A percentile compares a stretch with the other conserved stretches of the same genome.
phyloP scores from a whole-genome alignment of 2,888 invertebrate genomes.

The Mesodorylaimus sp. region DNA sequence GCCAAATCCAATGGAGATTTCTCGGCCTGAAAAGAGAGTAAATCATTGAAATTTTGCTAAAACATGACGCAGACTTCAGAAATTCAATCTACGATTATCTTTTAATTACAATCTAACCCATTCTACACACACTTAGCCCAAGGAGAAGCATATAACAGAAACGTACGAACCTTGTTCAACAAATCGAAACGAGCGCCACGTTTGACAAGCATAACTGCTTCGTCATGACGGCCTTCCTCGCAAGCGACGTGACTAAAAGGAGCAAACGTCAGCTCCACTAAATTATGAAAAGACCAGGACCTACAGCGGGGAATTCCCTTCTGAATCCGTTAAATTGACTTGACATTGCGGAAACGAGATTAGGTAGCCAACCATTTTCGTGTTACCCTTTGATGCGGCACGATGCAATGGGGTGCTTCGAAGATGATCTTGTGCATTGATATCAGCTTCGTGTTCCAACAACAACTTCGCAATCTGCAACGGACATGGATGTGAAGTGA shows the following conservation, averaged over 20 bases:
- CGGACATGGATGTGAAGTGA: slow-evolving; percentile 30
- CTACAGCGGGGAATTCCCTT: slow-evolving; percentile 20
- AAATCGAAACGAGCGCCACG: slow-evolving; percentile 45
- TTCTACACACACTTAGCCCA: too few relatives aligned
- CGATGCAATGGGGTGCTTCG: slow-evolving; percentile 82
- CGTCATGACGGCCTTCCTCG: slow-evolving; percentile 54
- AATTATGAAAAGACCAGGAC: background rate
- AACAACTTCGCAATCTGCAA: slow-evolving; percentile 80
- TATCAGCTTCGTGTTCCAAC: slow-evolving; percentile 86
- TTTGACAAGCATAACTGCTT: slow-evolving; percentile 46
- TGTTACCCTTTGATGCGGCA: slow-evolving; percentile 42
- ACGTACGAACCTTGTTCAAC: slow-evolving; percentile 42
- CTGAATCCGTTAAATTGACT: slow-evolving; percentile 9
- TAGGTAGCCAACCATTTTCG: slow-evolving; percentile 18
- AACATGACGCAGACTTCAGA: background rate
- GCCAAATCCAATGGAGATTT: slow-evolving; percentile 47
- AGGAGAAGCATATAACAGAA: too few relatives aligned
- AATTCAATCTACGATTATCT: too few relatives aligned
- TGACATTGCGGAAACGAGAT: background rate
- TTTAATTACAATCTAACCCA: too few relatives aligned
- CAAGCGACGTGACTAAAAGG: slow-evolving; percentile 52
- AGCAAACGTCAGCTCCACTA: background rate
- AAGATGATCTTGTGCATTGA: slow-evolving; percentile 86
- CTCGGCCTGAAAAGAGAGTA: slow-evolving; percentile 22
- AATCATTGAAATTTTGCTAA: background rate